phyloP scores from a whole-genome alignment of 35 echinoderm and acorn worm species.

The Strongylocentrotus purpuratus region DNA sequence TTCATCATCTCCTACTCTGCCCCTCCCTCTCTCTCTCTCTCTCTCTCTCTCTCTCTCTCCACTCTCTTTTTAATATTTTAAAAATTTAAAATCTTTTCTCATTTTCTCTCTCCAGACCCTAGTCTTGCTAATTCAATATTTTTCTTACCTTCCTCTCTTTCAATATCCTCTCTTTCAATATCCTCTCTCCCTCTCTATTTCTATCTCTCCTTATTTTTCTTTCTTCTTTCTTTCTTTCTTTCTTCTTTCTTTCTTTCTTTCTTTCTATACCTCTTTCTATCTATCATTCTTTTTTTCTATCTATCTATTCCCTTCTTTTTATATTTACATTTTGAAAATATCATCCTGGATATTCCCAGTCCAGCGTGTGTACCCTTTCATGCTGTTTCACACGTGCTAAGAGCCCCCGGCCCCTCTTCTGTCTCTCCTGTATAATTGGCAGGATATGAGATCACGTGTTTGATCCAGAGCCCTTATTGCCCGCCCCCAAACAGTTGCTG shows the following conservation, averaged over 20 bases:
- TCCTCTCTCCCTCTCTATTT: not conserved
- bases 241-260: not conserved
- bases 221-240: not conserved
- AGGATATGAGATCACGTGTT: constrained; percentile 1
- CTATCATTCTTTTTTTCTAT: not conserved
- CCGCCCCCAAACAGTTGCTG: constrained; percentile 6
- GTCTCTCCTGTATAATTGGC: not conserved
- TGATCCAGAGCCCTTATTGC: not conserved
- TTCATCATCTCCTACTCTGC: no score
- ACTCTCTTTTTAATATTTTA: not conserved
- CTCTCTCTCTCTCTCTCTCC: not conserved
- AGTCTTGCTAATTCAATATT: not conserved
- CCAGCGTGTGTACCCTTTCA: not conserved
- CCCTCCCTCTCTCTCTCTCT: no score
- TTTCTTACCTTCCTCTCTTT: not conserved
- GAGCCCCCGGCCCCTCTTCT: not conserved
- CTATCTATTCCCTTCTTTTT: not conserved
- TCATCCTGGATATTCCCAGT: not conserved
- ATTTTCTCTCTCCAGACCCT: not conserved
- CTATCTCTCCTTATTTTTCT: not conserved
- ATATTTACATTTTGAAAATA: not conserved
- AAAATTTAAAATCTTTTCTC: not conserved
- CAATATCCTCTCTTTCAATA: not conserved
- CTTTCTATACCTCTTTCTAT: not conserved
- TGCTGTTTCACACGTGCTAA: not conserved